phyloP scores from a whole-genome alignment of 2,888 invertebrate genomes.

The Watsonalla binaria region DNA sequence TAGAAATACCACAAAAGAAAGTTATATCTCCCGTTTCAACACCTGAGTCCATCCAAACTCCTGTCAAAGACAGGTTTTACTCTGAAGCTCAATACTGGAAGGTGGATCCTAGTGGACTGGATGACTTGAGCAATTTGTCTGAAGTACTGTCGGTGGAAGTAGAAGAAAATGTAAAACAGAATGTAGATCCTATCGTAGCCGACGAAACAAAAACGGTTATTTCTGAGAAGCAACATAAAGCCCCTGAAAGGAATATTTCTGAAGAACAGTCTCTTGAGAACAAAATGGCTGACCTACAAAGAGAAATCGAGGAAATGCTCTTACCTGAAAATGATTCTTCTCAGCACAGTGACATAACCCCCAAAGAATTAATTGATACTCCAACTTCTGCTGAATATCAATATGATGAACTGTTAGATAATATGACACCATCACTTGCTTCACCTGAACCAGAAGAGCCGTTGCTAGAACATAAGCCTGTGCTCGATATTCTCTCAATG shows the following conservation, averaged over 20 bases:
- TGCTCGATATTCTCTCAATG: neutral
- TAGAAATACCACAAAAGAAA: slow-evolving; percentile 13
- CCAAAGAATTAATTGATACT: slow-evolving; percentile 49
- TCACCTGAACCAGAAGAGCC: slow-evolving; percentile 54
- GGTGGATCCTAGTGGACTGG: slow-evolving; percentile 45
- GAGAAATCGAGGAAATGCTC: slow-evolving; percentile 72
- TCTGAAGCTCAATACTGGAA: slow-evolving; percentile 72
- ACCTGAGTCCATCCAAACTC: slow-evolving; percentile 62
- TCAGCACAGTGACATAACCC: slow-evolving; percentile 51
- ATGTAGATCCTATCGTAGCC: slow-evolving; percentile 14
- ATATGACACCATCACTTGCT: slow-evolving; percentile 52
- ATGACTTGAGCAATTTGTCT: slow-evolving; percentile 33
- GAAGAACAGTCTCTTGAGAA: slow-evolving; percentile 66
- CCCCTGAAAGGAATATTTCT: slow-evolving; percentile 33
- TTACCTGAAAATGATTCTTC: slow-evolving; percentile 68
- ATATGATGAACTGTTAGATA: slow-evolving; percentile 50
- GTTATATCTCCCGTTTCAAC: slow-evolving; percentile 47
- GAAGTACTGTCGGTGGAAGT: slow-evolving; percentile 49
- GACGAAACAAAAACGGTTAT: slow-evolving; percentile 26
- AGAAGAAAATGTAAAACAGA: slow-evolving; percentile 11
- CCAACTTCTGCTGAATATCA: slow-evolving; percentile 51
- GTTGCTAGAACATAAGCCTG: slow-evolving; percentile 15
- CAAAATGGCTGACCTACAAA: slow-evolving; percentile 71
- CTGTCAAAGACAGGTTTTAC: slow-evolving; percentile 63
- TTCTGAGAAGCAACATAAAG: slow-evolving; percentile 15